Evolutionary conservation across 2,797 vertebrate genomes (phyloP).

Genomic region (Myotis findleyi): DNA sequence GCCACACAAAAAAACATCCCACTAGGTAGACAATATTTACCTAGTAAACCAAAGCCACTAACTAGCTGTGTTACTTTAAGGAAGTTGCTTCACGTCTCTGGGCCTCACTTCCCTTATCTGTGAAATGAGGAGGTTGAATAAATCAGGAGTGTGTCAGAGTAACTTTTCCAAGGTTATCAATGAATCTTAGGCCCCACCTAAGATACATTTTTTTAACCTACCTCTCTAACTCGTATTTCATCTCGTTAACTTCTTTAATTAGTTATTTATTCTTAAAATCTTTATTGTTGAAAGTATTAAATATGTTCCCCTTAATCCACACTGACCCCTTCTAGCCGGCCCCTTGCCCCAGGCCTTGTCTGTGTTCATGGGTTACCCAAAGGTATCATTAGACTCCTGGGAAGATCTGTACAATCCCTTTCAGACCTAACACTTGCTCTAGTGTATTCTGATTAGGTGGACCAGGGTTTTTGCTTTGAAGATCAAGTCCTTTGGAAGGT

Average conservation of each 20-base stretch:
- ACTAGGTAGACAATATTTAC: not conserved
- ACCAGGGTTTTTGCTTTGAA: constrained; percentile 1
- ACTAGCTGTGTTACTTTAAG: not conserved
- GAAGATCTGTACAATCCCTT: not conserved
- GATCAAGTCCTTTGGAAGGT: not conserved
- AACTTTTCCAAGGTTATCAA: not conserved
- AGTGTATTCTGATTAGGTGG: not conserved
- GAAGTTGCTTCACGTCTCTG: not conserved
- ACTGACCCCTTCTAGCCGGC: too few species aligned
- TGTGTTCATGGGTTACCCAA: not conserved
- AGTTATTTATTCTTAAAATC: too few species aligned
- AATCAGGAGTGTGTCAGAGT: not conserved
- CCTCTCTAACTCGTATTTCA: too few species aligned
- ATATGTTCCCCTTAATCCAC: too few species aligned
- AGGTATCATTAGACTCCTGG: not conserved
- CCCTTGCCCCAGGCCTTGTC: too few species aligned
- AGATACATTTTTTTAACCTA: not conserved
- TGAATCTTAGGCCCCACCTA: not conserved
- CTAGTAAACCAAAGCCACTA: not conserved
- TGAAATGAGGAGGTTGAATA: not conserved
- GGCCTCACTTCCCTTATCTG: not conserved
- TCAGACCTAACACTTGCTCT: not conserved
- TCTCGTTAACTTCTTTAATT: too few species aligned
- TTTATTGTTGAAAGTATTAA: too few species aligned
- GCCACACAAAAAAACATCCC: not conserved